phyloP scores from a whole-genome alignment of 2,888 invertebrate genomes.

The Copidosoma aretas region DNA sequence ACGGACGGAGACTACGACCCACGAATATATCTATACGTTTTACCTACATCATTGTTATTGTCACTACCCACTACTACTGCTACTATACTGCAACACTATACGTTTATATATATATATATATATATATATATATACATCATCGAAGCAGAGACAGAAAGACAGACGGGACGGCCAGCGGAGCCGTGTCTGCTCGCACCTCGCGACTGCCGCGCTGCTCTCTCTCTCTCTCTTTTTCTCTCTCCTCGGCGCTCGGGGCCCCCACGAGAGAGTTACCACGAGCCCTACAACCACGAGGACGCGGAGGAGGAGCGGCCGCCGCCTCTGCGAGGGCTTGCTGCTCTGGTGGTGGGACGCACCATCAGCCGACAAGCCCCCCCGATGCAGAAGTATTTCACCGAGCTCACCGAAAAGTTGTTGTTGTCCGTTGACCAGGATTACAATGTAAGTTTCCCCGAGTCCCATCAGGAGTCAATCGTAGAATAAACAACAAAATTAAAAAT shows the following conservation, averaged over 20 bases:
- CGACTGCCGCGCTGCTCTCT: not conserved
- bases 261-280: constrained; percentile 42
- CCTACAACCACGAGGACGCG: constrained; percentile 47
- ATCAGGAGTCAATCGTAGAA: not conserved
- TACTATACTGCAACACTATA: too few relatives aligned
- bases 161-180: constrained; percentile 24
- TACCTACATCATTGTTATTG: too few relatives aligned
- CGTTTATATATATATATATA: too few relatives aligned
- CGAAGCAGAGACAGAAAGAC: not conserved
- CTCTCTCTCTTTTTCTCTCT: not conserved
- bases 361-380: constrained; percentile 60
- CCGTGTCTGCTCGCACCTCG: not conserved
- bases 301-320: constrained; percentile 21
- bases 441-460: constrained; percentile 77
- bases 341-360: constrained; percentile 59
- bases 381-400: constrained; percentile 71
- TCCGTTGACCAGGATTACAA: constrained; percentile 97
- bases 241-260: too few relatives aligned
- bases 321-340: constrained; percentile 47
- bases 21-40: too few relatives aligned
- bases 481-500: too few relatives aligned
- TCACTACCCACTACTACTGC: too few relatives aligned
- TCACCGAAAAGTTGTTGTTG: constrained; percentile 95
- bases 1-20: not conserved
- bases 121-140: too few relatives aligned